Conservation (phyloP, 2,113 vertebrate genomes). For the Gymnorhina tibicen region DNA sequence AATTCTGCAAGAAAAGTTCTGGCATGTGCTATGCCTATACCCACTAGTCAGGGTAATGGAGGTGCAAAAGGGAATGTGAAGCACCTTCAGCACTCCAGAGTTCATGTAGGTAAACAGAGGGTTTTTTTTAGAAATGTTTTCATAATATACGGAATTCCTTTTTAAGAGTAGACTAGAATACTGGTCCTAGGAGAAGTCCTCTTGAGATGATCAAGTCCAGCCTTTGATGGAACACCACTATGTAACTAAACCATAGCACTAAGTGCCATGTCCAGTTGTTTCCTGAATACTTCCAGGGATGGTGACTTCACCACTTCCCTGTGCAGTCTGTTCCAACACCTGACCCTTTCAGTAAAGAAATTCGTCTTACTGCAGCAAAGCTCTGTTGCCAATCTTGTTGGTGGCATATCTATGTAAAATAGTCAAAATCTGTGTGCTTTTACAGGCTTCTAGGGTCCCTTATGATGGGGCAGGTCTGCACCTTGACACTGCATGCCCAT, state of each 20-base stretch:
- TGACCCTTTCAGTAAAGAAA: neutral
- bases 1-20: neutral
- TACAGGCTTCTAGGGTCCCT: neutral
- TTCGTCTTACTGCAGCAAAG: neutral
- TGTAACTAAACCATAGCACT: neutral
- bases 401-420: neutral
- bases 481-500: neutral
- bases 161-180: neutral
- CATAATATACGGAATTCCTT: neutral
- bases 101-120: neutral
- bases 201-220: neutral
- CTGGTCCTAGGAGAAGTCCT: neutral
- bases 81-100: neutral
- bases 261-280: neutral
- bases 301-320: neutral
- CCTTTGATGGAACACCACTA: neutral
- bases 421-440: neutral
- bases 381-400: neutral
- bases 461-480: neutral
- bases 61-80: neutral
- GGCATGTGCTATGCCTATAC: neutral
- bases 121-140: neutral
- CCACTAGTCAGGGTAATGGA: neutral
- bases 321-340: neutral
- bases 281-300: neutral